Evolutionary conservation across 2,797 vertebrate genomes (phyloP).

Genomic region (Sebastes minor): DNA sequence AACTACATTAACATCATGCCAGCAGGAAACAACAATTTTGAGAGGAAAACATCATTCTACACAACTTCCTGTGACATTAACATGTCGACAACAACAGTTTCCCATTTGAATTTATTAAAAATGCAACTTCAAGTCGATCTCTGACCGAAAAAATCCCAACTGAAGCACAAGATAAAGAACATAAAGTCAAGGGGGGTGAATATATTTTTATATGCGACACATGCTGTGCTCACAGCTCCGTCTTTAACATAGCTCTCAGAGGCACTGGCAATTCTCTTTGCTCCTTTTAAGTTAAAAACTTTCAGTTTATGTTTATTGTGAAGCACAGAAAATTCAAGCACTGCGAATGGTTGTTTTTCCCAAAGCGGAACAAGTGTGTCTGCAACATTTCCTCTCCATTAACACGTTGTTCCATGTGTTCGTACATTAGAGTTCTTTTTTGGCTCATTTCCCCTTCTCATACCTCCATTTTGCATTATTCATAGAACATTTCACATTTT

Average conservation of each 20-base stretch:
- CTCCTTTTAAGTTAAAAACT: slow-evolving; percentile 24
- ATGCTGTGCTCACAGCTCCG: not conserved
- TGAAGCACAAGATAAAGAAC: slow-evolving; percentile 11
- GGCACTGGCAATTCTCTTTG: not conserved
- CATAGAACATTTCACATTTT: slow-evolving; percentile 25
- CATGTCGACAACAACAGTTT: not conserved
- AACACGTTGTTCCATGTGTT: not conserved
- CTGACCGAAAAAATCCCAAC: slow-evolving; percentile 9
- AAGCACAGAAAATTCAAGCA: not conserved
- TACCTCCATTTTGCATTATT: slow-evolving; percentile 32
- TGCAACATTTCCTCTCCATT: slow-evolving; percentile 31
- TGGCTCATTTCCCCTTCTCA: slow-evolving; percentile 42
- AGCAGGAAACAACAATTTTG: not conserved
- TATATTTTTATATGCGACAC: slow-evolving; percentile 33
- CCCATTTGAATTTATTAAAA: not conserved
- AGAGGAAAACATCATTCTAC: not conserved
- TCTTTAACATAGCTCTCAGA: slow-evolving; percentile 22
- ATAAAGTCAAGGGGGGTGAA: slow-evolving; percentile 15
- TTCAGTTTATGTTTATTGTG: slow-evolving; percentile 10
- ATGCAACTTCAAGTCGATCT: not conserved
- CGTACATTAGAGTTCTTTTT: not conserved
- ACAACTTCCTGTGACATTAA: not conserved
- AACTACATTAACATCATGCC: not conserved
- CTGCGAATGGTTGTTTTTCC: not conserved
- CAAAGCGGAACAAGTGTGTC: not conserved